Percentiles rank a stretch among this genome's conserved stretches.
Conservation (phyloP, 2,797 vertebrate genomes). For the Pachyuromys duprasi region DNA sequence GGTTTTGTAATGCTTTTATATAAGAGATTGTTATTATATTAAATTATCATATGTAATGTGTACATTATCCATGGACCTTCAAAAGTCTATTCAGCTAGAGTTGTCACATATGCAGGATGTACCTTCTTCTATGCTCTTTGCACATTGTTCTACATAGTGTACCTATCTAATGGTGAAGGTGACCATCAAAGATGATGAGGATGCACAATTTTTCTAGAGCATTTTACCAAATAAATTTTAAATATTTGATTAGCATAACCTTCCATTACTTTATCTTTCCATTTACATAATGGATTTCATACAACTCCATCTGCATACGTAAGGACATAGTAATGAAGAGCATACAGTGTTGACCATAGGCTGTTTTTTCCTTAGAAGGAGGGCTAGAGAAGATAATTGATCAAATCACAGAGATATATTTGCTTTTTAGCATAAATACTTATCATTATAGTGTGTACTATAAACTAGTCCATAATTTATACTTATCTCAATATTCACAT, state of each 20-base stretch:
- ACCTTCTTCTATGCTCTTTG: background rate
- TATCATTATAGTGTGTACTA: background rate
- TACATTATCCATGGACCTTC: background rate
- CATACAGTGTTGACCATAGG: background rate
- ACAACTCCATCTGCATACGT: background rate
- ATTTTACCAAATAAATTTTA: slow-evolving; percentile 31
- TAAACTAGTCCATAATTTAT: background rate
- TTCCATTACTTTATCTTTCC: background rate
- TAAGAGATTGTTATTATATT: background rate
- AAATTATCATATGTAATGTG: background rate
- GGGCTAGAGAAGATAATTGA: background rate
- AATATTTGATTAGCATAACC: background rate
- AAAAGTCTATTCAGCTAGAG: background rate
- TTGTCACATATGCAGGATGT: background rate
- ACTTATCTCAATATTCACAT: background rate
- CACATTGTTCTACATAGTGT: background rate
- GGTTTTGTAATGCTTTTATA: background rate
- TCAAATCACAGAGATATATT: background rate
- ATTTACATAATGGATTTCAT: slow-evolving; percentile 44
- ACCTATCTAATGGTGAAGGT: background rate
- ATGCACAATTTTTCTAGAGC: background rate
- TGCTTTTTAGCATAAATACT: background rate
- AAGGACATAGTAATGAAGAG: background rate
- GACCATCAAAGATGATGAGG: background rate
- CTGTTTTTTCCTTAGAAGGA: background rate